Evolutionary conservation across 2,888 invertebrate species (phyloP), one percentile per base, ranked within the genome.

Genomic region (Oscheius myriophilus): DNA sequence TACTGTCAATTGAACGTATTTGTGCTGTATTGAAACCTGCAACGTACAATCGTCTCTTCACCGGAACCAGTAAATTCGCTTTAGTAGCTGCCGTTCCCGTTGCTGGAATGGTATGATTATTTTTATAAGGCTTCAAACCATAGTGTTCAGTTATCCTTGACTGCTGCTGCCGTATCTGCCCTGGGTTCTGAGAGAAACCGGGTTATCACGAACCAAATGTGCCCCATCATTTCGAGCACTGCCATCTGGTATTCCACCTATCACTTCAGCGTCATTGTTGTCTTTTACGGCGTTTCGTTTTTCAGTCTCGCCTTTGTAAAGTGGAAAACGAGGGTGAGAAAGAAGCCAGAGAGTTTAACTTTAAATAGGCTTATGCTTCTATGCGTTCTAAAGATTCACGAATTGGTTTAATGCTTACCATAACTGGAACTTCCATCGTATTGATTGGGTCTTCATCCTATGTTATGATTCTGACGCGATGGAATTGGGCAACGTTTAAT

Each of bases 241-340:
- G 65, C 65, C 18, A 58, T 55, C n/a, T 65, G 65, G 65, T 82
- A 76, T 66, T 72, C 78, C 21, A 82, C 82, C n/a, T 79, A 73
- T 46, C 82, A 82, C 58, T 82, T 81, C 62, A 46, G 68, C 12
- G 75, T 79, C 69, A 69, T 78, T 49, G 74, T 75, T 1, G 45
- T 72, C n/a, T 78, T 76, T n/a, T 81, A 80, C 66, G 65, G 75
- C 39, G 68, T 77, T 52, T 73, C 80, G 6, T 82, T 82, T 51
- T 26, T 67, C 16, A 79, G 79, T 9, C 49, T 76, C 7, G n/a
- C 61, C 16, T 49, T 70, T 14, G 62, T 76, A 33, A 67, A 76
- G 33, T 58, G 42, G 7, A 52, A 62, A 25, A 66, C 49, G 49
- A 49, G 21, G 49, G 49, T 49, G 9, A n/a, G 49, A 18, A 2